Conservation (phyloP, 2,113 vertebrate species). For the Coptodon rendalli region DNA sequence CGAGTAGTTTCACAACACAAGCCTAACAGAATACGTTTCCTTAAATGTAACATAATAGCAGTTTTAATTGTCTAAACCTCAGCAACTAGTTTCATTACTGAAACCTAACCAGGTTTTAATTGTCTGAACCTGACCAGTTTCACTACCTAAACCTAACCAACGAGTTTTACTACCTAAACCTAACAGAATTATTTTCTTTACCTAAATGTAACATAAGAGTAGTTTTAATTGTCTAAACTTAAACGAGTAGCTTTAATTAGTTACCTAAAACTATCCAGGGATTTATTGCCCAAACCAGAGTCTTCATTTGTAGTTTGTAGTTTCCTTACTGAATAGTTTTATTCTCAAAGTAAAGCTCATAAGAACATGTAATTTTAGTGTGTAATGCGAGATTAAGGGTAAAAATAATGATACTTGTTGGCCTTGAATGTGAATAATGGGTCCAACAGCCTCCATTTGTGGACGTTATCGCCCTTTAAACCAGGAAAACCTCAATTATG, state of each 20-base stretch:
- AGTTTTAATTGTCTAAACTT: too few species aligned
- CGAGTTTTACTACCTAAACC: too few species aligned
- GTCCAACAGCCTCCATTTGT: fast-evolving
- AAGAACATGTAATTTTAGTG: fast-evolving
- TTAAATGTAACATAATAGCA: not conserved
- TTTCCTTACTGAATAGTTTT: not conserved
- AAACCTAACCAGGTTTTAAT: too few species aligned
- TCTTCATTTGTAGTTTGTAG: not conserved
- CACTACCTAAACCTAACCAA: too few species aligned
- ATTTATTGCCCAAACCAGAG: not conserved
- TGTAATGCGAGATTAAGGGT: fast-evolving
- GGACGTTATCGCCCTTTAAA: not conserved
- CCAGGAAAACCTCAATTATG: not conserved
- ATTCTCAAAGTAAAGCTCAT: not conserved
- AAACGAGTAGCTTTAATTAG: too few species aligned
- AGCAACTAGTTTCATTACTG: too few species aligned
- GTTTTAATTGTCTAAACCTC: not conserved
- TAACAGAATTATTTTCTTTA: too few species aligned
- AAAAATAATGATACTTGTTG: not conserved
- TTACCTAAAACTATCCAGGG: not conserved
- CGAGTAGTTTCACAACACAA: not conserved
- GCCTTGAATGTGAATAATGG: fast-evolving
- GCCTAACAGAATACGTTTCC: not conserved
- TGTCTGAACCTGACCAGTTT: too few species aligned
- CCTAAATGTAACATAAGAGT: too few species aligned